phyloP scores from a whole-genome alignment of 2,113 vertebrate genomes.

The Alligator mississippiensis region DNA sequence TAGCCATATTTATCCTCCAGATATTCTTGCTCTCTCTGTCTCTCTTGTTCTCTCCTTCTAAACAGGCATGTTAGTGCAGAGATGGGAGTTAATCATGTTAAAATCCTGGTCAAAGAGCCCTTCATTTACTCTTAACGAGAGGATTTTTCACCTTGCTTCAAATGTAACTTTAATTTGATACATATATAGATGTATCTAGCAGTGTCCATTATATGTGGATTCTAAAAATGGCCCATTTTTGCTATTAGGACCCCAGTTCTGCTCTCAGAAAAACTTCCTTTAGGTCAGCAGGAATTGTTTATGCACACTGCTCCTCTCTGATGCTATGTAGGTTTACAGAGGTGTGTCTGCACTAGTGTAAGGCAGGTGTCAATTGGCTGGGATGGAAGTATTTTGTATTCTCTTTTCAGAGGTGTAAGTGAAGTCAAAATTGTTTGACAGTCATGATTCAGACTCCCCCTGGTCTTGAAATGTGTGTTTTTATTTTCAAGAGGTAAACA shows the following conservation, averaged over 20 bases:
- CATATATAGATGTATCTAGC: not conserved
- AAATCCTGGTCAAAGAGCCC: constrained; percentile 64
- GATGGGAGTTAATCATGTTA: constrained; percentile 54
- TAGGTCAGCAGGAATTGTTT: fast-evolving
- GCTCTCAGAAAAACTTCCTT: not conserved
- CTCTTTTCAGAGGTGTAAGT: not conserved
- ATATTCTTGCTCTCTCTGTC: constrained; percentile 6
- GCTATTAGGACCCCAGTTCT: not conserved
- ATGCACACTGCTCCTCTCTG: not conserved
- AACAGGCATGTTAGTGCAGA: constrained; percentile 21
- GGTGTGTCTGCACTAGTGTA: not conserved
- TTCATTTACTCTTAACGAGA: constrained; percentile 66
- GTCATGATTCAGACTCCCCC: not conserved
- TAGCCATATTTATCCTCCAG: constrained; percentile 64
- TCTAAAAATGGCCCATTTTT: not conserved
- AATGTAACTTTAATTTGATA: constrained; percentile 78
- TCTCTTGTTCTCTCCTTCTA: not conserved
- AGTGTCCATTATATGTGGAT: not conserved
- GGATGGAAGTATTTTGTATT: not conserved
- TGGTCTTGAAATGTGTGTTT: not conserved
- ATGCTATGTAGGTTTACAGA: not conserved
- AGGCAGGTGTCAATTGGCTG: not conserved
- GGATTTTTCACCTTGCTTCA: constrained; percentile 91
- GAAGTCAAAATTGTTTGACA: not conserved
- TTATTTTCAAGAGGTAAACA: not conserved